phyloP scores from a whole-genome alignment of 2,888 invertebrate genomes.

The Galerucella pusilla region DNA sequence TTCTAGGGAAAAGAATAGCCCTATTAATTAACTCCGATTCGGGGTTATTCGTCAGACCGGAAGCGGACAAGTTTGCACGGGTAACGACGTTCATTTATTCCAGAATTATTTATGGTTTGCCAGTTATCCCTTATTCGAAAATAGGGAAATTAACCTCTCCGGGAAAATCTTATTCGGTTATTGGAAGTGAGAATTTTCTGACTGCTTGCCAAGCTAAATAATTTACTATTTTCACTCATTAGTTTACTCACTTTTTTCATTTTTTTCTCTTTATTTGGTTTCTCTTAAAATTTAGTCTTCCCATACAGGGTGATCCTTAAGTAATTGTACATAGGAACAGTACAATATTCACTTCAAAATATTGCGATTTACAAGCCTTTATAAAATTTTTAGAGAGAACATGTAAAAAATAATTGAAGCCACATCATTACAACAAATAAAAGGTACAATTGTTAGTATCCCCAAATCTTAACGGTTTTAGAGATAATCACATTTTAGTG shows the following conservation, averaged over 20 bases:
- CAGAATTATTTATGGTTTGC: slow-evolving; percentile 35
- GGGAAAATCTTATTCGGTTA: slow-evolving; percentile 32
- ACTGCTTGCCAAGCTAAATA: slow-evolving; percentile 1
- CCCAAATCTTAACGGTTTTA: too few relatives aligned
- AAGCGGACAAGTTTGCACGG: slow-evolving; percentile 40
- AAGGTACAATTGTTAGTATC: too few relatives aligned
- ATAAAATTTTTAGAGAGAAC: too few relatives aligned
- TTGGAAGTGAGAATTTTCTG: slow-evolving; percentile 33
- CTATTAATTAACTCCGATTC: slow-evolving; percentile 41
- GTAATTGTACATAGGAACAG: too few relatives aligned
- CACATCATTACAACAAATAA: too few relatives aligned
- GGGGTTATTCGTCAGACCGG: slow-evolving; percentile 39
- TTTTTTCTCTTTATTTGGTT: background rate
- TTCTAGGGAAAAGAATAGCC: slow-evolving; percentile 37
- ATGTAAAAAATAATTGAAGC: too few relatives aligned
- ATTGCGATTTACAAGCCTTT: too few relatives aligned
- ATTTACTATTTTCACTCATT: slow-evolving; percentile 15
- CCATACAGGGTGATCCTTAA: too few relatives aligned
- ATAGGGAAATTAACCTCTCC: slow-evolving; percentile 29
- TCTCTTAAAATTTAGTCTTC: too few relatives aligned
- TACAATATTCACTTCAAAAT: too few relatives aligned
- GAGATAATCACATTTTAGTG: too few relatives aligned
- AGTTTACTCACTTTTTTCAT: background rate
- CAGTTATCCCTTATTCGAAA: slow-evolving; percentile 29
- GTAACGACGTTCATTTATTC: slow-evolving; percentile 38